Evolutionary conservation across 1,140 invertebrate species (phyloP), one percentile per base, ranked within the genome.

Genomic region (Sinonovacula constricta): DNA sequence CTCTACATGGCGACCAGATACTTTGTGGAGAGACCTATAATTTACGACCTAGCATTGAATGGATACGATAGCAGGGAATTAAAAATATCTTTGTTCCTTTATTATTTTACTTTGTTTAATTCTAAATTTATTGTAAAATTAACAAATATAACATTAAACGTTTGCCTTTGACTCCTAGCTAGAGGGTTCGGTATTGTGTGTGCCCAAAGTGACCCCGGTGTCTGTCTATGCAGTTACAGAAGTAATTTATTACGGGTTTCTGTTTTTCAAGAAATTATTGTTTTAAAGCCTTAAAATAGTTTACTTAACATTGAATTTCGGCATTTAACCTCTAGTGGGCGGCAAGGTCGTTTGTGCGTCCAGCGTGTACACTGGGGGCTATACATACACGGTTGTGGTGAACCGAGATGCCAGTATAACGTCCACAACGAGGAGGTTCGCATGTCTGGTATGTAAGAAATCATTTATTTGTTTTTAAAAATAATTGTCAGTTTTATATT

Each of bases 391-490:
- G n/a, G 65, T 60, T 12, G 53, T 76, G 15, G 66, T 66, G 34
- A 76, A 76, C 39, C 45, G 31, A 18, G 72, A 76, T 24, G 34
- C 62, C 12, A 59, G 62, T 3, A 56, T 76, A 10, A 56, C 72
- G 2, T 36, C 49, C 1, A 26, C 72, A 34, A 59, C 72, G 12
- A 57, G 14, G 1, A 66, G 63, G 31, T 76, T 76, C 57, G 62
- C 72, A 2, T 76, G 72, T 31, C 24, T 76, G 31, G 72, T 76
- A 45, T 59, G 62, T 56, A 49, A n/a, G n/a, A n/a, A n/a, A n/a
- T n/a, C n/a, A n/a, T n/a, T n/a, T n/a, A n/a, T n/a, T n/a, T n/a
- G n/a, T n/a, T n/a, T n/a, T n/a, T n/a, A n/a, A n/a, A n/a, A n/a
- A n/a, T n/a, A n/a, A n/a, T n/a, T n/a, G n/a, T n/a, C n/a, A n/a